These are phyloP conservation scores for Dicrostonyx torquatus DNA, from an alignment of 2,797 vertebrate species.

Conservation along the genomic window DNA sequence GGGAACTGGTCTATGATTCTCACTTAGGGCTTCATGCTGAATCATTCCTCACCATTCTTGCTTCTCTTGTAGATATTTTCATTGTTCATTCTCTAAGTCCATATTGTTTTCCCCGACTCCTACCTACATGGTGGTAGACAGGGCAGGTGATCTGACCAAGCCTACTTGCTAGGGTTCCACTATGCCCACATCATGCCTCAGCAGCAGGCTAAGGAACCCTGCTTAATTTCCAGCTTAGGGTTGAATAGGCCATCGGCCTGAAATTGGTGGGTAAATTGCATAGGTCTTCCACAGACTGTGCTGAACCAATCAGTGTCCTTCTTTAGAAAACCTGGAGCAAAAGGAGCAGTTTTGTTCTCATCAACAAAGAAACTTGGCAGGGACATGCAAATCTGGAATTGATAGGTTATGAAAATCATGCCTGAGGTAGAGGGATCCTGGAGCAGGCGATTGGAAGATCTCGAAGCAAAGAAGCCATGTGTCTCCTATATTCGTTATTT, in stretches of 20 bases:
- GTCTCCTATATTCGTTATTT: not conserved
- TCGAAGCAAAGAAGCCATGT: not conserved
- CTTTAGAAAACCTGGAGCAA: slow-evolving; percentile 38
- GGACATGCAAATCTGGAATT: not conserved
- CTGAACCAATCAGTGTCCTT: not conserved
- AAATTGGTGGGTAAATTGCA: not conserved
- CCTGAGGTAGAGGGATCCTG: not conserved
- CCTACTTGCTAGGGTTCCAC: not conserved
- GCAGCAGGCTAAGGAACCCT: not conserved
- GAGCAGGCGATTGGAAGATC: not conserved
- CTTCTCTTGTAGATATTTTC: not conserved
- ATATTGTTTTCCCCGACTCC: not conserved
- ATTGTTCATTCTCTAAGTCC: not conserved
- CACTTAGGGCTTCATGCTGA: not conserved
- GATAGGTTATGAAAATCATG: not conserved
- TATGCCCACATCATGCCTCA: not conserved
- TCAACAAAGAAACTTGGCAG: slow-evolving; percentile 12
- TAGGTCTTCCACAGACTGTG: not conserved
- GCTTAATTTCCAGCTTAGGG: not conserved
- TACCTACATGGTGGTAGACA: not conserved
- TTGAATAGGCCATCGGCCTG: not conserved
- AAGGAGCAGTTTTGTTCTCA: not conserved
- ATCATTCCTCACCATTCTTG: not conserved
- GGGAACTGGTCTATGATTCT: not conserved
- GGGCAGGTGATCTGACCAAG: not conserved